These are phyloP conservation scores for Nymphalis urticae DNA, from an alignment of 2,888 invertebrate species.

Conservation along the genomic window DNA sequence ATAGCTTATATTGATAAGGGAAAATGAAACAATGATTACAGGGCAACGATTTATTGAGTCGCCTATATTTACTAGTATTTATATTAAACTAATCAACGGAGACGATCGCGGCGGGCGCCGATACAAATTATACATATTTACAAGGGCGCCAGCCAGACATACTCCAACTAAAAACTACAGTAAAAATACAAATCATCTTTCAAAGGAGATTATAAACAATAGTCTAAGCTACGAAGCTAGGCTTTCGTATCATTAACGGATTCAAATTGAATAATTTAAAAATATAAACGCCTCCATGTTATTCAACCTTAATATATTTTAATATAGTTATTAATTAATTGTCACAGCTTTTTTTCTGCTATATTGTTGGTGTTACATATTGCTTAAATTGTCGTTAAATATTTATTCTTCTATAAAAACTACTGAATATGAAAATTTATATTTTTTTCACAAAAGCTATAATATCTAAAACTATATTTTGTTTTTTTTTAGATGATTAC, in stretches of 20 bases:
- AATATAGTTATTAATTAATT: constrained; percentile 19
- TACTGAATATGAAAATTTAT: constrained; percentile 24
- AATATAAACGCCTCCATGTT: constrained; percentile 22
- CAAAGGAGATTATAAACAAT: constrained; percentile 45
- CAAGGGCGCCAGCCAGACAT: constrained; percentile 25
- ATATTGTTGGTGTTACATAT: constrained; percentile 17
- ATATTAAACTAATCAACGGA: constrained; percentile 40
- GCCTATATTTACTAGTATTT: constrained; percentile 43
- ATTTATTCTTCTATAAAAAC: constrained; percentile 25
- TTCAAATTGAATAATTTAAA: constrained; percentile 30
- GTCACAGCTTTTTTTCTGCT: constrained; percentile 19
- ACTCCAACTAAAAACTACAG: constrained; percentile 36
- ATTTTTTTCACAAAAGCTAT: constrained; percentile 20
- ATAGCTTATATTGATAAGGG: not conserved
- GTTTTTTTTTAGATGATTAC: constrained; percentile 7
- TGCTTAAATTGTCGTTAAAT: constrained; percentile 21
- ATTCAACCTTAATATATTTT: constrained; percentile 22
- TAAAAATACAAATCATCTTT: constrained; percentile 46
- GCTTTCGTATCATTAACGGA: constrained; percentile 30
- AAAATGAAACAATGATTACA: constrained; percentile 44
- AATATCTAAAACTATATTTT: constrained; percentile 20
- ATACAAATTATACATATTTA: constrained; percentile 35
- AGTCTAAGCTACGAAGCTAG: constrained; percentile 39
- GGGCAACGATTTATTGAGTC: constrained; percentile 50
- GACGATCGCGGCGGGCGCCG: constrained; percentile 27